Evolutionary conservation across 2,888 invertebrate species (phyloP), one percentile per base, ranked within the genome.

Genomic region (Polymixis flavicincta): DNA sequence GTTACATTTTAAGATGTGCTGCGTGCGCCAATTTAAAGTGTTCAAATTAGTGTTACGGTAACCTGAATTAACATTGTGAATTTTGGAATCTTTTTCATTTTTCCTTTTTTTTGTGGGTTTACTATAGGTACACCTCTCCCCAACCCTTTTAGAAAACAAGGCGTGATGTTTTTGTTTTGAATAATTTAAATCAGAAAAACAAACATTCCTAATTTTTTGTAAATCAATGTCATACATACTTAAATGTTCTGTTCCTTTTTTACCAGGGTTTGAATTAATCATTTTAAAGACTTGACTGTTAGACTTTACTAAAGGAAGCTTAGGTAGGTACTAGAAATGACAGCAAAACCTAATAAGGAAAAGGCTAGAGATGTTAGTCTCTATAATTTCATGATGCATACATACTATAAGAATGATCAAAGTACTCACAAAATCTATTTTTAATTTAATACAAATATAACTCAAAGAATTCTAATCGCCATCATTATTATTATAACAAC

Each of bases 401-500:
- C 14, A 6, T 45, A 8, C 14, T 25, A 14, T 28, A 63, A 9
- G 17, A 25, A 71, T 45, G 4, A 70, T 14, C 28, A 32, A 59
- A 52, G 52, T 37, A 45, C 22, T 52, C 28, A 32, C 11, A 75
- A 9, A 50, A 11, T 80, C 25, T 25, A 22, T 59, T 57, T 45
- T 52, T 45, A 66, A 70, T 63, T 42, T 13, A 52, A 37, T 65
- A 65, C 22, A 77, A 63, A 61, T 65, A 64, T 71, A 78, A 70
- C 52, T 68, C 66, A 60, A 60, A 70, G 32, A 45, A 14, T 52
- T 48, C 22, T 70, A 72, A 75, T 79, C 45, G 32, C 63, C 19
- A 69, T 76, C 52, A 75, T 85, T 71, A 74, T 64, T 45, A 63
- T 83, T 78, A 84, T 81, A 70, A 85, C 74, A 80, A 78, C 81